These are phyloP conservation scores for Callipepla squamata DNA, from an alignment of 2,113 vertebrate species.

Conservation along the genomic window DNA sequence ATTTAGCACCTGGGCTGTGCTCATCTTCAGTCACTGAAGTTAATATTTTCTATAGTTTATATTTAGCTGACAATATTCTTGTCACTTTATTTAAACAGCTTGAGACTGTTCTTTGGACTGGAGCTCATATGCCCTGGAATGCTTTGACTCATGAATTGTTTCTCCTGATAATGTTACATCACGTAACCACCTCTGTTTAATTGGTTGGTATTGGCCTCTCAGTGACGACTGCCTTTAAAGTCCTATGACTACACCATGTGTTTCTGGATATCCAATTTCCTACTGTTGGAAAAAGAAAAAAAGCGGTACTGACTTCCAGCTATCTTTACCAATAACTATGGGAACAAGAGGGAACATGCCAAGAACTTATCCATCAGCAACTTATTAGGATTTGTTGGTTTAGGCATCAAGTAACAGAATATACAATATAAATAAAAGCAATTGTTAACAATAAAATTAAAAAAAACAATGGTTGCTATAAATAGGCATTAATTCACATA, in stretches of 20 bases:
- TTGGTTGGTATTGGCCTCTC: slow-evolving; percentile 85
- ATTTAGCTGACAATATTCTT: slow-evolving; percentile 97
- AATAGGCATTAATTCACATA: slow-evolving; percentile 52
- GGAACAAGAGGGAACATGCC: slow-evolving; percentile 72
- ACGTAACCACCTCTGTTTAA: slow-evolving; percentile 90
- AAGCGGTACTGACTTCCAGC: slow-evolving; percentile 72
- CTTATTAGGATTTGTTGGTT: slow-evolving; percentile 49
- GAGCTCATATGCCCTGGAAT: slow-evolving; percentile 94
- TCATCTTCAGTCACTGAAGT: slow-evolving; percentile 78
- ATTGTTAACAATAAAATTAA: slow-evolving; percentile 56
- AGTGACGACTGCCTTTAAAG: slow-evolving; percentile 80
- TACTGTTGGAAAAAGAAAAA: slow-evolving; percentile 78
- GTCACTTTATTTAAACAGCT: slow-evolving; percentile 89
- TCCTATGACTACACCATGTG: slow-evolving; percentile 87
- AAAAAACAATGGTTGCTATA: slow-evolving; percentile 66
- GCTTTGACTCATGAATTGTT: slow-evolving; percentile 99
- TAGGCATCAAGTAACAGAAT: slow-evolving; percentile 53
- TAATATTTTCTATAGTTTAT: slow-evolving; percentile 86
- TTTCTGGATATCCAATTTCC: slow-evolving; percentile 88
- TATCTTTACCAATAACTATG: slow-evolving; percentile 79
- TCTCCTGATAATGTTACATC: slow-evolving; percentile 97
- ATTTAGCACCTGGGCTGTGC: slow-evolving; percentile 69
- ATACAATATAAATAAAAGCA: slow-evolving; percentile 67
- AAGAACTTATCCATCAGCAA: slow-evolving; percentile 61
- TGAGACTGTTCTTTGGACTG: slow-evolving; percentile 88